Evolutionary conservation across 2,888 invertebrate species (phyloP), one percentile per base, ranked within the genome.

Genomic region (Charanyca ferruginea): DNA sequence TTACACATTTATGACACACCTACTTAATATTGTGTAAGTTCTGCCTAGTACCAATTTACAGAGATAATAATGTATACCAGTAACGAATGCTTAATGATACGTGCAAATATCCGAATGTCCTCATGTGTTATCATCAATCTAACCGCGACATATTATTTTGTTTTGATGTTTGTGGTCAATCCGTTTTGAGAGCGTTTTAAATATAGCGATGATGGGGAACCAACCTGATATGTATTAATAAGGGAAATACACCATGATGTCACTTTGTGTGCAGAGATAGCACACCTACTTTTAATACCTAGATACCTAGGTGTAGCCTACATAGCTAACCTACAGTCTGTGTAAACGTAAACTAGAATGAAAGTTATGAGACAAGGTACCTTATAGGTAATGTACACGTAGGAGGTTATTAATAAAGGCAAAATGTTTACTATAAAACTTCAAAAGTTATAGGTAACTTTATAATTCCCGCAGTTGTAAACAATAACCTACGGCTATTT

Each of bases 1-100:
- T 80, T 80, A 79, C 67, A 74, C 63, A 69, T 75, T 77, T 76
- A 75, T 75, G 69, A 73, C 85, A 83, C 84, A 81, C 85, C 83
- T 81, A 85, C 80, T 72, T 79, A 74, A 74, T 77, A 78, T 82
- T 83, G 83, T 85, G 80, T 67, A 75, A 67, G 78, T 59, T 47
- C 47, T n/a, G n/a, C n/a, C n/a, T 48, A 53, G 51, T 71, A 77
- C 68, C 55, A 51, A 64, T 67, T 71, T 67, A 72, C 58, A 57
- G 35, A 77, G 71, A 79, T 77, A 59, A 57, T 66, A n/a, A 58
- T 38, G 38, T 38, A 38, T 47, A 70, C 62, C 52, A 65, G 53
- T 69, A 60, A 73, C 77, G 66, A 59, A 49, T 62, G 57, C 47
- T 73, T 35, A 67, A 62, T 67, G 73, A 70, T 53, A 68, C 52